These are phyloP conservation scores for Epinephelus lanceolatus DNA, from an alignment of 2,113 vertebrate species.

Conservation along the genomic window DNA sequence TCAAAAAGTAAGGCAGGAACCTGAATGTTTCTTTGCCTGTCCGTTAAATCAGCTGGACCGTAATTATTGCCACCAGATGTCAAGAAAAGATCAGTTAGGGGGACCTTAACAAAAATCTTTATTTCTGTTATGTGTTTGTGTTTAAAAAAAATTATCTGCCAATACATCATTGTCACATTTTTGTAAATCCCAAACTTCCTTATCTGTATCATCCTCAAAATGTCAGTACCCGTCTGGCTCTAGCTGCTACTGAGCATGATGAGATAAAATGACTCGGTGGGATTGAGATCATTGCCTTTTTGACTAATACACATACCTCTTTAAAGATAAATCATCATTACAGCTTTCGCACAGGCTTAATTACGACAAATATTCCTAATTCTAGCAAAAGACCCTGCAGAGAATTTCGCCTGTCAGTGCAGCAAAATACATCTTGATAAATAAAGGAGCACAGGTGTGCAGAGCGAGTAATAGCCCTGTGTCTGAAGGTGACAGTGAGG, in stretches of 20 bases:
- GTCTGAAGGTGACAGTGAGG: conserved; percentile 25
- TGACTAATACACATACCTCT: conserved; percentile 35
- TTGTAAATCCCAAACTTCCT: background rate
- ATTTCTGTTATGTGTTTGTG: too few species aligned
- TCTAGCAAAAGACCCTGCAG: background rate
- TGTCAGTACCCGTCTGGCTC: background rate
- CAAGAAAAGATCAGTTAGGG: too few species aligned
- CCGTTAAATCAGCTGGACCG: background rate
- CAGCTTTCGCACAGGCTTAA: background rate
- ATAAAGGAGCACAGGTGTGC: conserved; percentile 23
- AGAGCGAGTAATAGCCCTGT: background rate
- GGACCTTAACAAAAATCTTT: too few species aligned
- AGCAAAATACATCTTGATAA: conserved; percentile 5
- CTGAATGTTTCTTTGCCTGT: too few species aligned
- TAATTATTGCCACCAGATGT: background rate
- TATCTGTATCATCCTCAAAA: background rate
- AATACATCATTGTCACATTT: background rate
- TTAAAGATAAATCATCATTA: conserved; percentile 20
- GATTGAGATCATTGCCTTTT: conserved; percentile 19
- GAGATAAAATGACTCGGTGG: conserved; percentile 28
- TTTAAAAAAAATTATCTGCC: too few species aligned
- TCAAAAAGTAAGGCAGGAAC: too few species aligned
- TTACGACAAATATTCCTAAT: conserved; percentile 9
- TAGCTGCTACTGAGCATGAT: conserved; percentile 12
- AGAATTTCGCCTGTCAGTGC: background rate